These are phyloP conservation scores for Mellilla xanthometata DNA, from an alignment of 2,888 invertebrate species.

Conservation along the genomic window DNA sequence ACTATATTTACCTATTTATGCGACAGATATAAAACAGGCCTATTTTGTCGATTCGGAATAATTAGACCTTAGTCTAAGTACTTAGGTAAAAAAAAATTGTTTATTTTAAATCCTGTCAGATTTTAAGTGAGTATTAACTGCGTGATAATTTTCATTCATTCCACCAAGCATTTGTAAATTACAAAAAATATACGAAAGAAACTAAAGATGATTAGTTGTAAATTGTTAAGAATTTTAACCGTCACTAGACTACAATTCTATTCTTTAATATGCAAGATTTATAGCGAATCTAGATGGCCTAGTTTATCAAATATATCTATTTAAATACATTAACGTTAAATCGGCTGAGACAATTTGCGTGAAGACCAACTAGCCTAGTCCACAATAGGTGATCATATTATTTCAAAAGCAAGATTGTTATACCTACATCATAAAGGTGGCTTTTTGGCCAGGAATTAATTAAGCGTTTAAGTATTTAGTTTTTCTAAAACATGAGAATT, in stretches of 20 bases:
- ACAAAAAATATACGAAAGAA: conserved; percentile 4
- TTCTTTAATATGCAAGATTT: conserved; percentile 3
- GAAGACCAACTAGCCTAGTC: conserved; percentile 8
- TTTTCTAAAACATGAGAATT: conserved; percentile 37
- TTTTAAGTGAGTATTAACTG: too few species aligned
- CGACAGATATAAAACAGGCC: too few species aligned
- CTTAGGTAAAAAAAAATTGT: too few species aligned
- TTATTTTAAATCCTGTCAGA: too few species aligned
- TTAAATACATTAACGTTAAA: too few species aligned
- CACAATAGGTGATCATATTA: conserved; percentile 17
- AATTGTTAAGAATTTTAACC: conserved; percentile 1
- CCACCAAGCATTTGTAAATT: conserved; percentile 11
- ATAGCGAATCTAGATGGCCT: conserved; percentile 8
- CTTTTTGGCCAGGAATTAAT: conserved; percentile 35
- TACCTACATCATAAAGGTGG: conserved; percentile 27
- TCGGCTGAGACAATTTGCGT: conserved; percentile 10
- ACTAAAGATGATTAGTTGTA: neutral
- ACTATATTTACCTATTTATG: too few species aligned
- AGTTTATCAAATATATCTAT: conserved; percentile 7
- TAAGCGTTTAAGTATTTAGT: conserved; percentile 36
- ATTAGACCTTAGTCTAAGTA: too few species aligned
- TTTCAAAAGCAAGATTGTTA: conserved; percentile 21
- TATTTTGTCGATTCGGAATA: too few species aligned
- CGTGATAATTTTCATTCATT: conserved; percentile 7
- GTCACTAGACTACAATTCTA: conserved; percentile 1